These are phyloP conservation scores for Bubo scandiacus DNA, from an alignment of 2,113 vertebrate genomes.

Conservation along the genomic window DNA sequence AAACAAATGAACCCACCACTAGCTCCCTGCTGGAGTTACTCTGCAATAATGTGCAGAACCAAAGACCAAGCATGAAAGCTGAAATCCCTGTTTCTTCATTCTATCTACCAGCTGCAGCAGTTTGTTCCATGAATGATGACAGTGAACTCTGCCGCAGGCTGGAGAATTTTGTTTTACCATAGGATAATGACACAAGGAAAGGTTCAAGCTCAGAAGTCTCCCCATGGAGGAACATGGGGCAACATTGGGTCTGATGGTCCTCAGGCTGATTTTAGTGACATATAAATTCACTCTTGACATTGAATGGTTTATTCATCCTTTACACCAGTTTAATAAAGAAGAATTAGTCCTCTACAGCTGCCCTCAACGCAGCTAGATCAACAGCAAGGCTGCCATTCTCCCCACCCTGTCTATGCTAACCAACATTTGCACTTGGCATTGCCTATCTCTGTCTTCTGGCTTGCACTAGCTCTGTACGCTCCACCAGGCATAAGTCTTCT, in stretches of 20 bases:
- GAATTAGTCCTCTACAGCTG: not conserved
- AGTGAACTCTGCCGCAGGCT: not conserved
- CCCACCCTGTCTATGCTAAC: not conserved
- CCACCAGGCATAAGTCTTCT: not conserved
- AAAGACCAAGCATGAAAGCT: not conserved
- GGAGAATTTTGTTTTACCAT: not conserved
- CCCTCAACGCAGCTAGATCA: not conserved
- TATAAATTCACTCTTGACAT: not conserved
- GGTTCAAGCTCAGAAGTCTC: not conserved
- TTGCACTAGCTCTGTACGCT: accelerated
- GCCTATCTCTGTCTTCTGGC: not conserved
- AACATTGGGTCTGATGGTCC: not conserved
- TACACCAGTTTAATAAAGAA: not conserved
- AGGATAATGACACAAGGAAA: not conserved
- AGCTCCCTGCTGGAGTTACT: not conserved
- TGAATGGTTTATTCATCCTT: not conserved
- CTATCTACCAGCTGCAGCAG: not conserved
- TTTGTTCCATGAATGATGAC: not conserved
- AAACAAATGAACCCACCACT: not conserved
- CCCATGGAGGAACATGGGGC: not conserved
- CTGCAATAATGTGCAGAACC: not conserved
- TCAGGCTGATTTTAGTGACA: not conserved
- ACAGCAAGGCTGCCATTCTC: not conserved
- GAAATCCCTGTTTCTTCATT: not conserved
- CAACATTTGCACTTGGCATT: not conserved